Percentiles rank a stretch among this genome's conserved stretches.
These are phyloP conservation scores for Pyrrhosoma nymphula DNA, from an alignment of 2,888 invertebrate genomes.

Conservation along the genomic window DNA sequence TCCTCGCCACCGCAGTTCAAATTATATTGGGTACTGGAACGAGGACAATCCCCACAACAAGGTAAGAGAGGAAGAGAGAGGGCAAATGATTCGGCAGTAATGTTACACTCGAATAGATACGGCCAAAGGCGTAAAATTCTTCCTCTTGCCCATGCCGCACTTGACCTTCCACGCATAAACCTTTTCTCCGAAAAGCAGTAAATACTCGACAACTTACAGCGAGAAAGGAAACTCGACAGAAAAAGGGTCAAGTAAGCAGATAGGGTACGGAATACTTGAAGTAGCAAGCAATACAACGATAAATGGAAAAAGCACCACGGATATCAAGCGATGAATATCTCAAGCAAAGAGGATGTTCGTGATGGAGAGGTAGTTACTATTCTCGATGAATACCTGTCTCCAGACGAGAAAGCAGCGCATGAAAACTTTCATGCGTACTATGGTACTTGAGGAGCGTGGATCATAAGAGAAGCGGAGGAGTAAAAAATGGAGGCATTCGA, in stretches of 20 bases:
- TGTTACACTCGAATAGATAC: neutral
- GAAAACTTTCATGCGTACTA: too few relatives aligned
- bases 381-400: too few relatives aligned
- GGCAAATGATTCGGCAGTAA: neutral
- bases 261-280: neutral
- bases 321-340: too few relatives aligned
- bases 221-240: neutral
- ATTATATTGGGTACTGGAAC: neutral
- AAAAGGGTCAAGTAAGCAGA: neutral
- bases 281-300: neutral
- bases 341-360: too few relatives aligned
- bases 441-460: too few relatives aligned
- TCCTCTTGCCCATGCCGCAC: neutral
- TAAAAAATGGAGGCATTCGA: too few relatives aligned
- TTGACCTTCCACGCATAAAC: too few relatives aligned
- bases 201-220: neutral
- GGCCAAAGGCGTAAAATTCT: neutral
- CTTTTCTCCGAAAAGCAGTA: too few relatives aligned
- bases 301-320: too few relatives aligned
- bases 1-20: neutral
- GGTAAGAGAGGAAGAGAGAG: neutral
- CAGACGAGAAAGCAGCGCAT: too few relatives aligned
- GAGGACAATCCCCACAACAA: neutral
- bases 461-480: too few relatives aligned
- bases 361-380: too few relatives aligned